A percentile compares a stretch with the other conserved stretches of the same genome.
These are phyloP conservation scores for Nerophis ophidion DNA, from an alignment of 2,113 vertebrate species.

Conservation along the genomic window DNA sequence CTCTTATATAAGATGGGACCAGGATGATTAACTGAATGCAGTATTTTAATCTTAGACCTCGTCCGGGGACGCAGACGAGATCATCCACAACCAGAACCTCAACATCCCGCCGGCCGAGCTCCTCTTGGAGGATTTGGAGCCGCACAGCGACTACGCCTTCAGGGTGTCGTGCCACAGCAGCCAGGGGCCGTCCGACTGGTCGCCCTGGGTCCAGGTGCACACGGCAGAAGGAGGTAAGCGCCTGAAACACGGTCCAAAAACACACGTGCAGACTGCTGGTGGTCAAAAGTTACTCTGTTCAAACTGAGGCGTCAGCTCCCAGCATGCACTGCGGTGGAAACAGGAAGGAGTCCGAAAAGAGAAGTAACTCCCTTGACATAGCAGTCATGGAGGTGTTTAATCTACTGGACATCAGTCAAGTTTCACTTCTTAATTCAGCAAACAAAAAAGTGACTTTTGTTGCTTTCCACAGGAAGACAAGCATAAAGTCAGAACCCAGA, in stretches of 20 bases:
- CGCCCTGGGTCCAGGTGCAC: slow-evolving; percentile 70
- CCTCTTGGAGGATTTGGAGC: slow-evolving; percentile 64
- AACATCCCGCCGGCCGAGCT: slow-evolving; percentile 68
- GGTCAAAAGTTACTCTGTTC: neutral
- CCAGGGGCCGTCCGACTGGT: slow-evolving; percentile 80
- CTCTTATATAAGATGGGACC: too few species aligned
- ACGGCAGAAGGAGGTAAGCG: slow-evolving; percentile 76
- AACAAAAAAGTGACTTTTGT: neutral
- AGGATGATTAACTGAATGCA: too few species aligned
- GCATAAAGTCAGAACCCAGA: neutral
- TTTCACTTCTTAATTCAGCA: slow-evolving; percentile 4
- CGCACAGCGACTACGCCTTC: slow-evolving; percentile 73
- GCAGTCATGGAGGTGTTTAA: slow-evolving; percentile 12
- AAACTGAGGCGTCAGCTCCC: neutral
- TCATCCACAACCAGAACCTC: slow-evolving; percentile 70
- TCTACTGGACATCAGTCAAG: neutral
- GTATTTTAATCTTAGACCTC: slow-evolving; percentile 6
- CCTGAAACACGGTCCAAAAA: neutral
- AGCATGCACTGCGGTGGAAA: neutral
- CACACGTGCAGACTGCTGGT: neutral
- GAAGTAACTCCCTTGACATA: neutral
- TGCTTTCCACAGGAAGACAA: slow-evolving; percentile 1
- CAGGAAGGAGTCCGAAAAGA: neutral
- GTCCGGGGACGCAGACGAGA: slow-evolving; percentile 18
- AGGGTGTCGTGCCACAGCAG: slow-evolving; percentile 79